Percentiles rank a stretch among this genome's conserved stretches.
Evolutionary conservation across 2,113 vertebrate species (phyloP).

Genomic region (Megaceryle maxima): DNA sequence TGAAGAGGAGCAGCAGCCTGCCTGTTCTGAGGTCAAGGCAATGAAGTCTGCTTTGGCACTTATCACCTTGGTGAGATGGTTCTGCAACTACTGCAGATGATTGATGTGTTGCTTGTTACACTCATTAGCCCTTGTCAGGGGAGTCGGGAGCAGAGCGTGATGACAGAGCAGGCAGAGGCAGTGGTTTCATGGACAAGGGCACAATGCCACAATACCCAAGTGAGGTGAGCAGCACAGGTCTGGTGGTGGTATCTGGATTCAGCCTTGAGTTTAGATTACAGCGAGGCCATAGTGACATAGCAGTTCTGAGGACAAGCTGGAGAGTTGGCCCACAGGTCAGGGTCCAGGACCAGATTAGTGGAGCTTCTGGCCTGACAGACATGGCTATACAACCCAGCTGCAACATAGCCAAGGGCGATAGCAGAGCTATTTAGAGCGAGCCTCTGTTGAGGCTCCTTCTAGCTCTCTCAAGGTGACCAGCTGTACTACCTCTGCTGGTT

Average conservation of each 20-base stretch:
- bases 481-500: neutral
- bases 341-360: neutral
- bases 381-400: neutral
- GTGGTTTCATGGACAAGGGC: neutral
- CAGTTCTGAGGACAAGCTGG: neutral
- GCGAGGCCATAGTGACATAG: accelerated
- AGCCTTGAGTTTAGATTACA: neutral
- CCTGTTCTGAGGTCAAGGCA: neutral
- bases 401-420: neutral
- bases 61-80: neutral
- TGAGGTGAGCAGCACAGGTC: neutral
- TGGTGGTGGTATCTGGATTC: neutral
- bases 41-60: neutral
- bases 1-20: neutral
- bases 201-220: neutral
- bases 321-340: no score
- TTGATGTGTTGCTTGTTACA: accelerated
- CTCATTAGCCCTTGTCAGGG: neutral
- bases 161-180: neutral
- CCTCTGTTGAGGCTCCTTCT: neutral
- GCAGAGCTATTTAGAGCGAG: neutral
- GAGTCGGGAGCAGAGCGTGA: neutral
- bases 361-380: neutral
- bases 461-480: neutral
- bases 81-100: neutral